A percentile compares a stretch with the other conserved stretches of the same genome.
phyloP scores from a whole-genome alignment of 2,113 vertebrate genomes.

The Lutjanus erythropterus region DNA sequence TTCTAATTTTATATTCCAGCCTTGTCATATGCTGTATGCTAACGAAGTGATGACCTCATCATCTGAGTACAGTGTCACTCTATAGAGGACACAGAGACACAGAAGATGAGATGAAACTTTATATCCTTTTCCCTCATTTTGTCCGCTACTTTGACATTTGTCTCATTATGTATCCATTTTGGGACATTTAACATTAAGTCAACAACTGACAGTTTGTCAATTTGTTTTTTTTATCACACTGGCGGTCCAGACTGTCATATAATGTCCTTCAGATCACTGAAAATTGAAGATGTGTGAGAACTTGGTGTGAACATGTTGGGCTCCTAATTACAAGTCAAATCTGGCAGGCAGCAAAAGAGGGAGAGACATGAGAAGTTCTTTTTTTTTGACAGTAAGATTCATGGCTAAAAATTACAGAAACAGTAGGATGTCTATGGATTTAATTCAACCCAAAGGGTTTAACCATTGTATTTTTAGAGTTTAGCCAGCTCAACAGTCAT shows the following conservation, averaged over 20 bases:
- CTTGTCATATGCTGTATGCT: conserved; percentile 35
- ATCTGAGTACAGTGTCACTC: conserved; percentile 24
- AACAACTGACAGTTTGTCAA: conserved; percentile 13
- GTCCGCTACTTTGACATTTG: background rate
- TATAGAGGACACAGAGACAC: conserved; percentile 20
- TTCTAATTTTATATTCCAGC: conserved; percentile 26
- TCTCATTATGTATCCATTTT: conserved; percentile 2
- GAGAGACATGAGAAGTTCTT: conserved; percentile 15
- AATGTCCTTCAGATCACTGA: conserved; percentile 12
- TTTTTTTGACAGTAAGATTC: background rate
- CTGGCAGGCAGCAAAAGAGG: conserved; percentile 2
- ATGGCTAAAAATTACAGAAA: conserved; percentile 13
- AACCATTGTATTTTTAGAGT: background rate
- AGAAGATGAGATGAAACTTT: conserved; percentile 5
- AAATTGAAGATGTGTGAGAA: conserved; percentile 18
- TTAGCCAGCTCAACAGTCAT: background rate
- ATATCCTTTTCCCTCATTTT: background rate
- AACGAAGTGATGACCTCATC: conserved; percentile 47
- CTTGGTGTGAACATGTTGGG: conserved; percentile 22
- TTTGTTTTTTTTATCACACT: conserved; percentile 14
- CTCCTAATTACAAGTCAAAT: conserved; percentile 43
- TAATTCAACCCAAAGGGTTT: background rate
- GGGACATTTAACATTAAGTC: conserved; percentile 30
- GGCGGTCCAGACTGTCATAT: background rate
- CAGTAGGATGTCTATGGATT: background rate